Conservation (phyloP, 2,113 vertebrate genomes). For the Rostratula benghalensis region DNA sequence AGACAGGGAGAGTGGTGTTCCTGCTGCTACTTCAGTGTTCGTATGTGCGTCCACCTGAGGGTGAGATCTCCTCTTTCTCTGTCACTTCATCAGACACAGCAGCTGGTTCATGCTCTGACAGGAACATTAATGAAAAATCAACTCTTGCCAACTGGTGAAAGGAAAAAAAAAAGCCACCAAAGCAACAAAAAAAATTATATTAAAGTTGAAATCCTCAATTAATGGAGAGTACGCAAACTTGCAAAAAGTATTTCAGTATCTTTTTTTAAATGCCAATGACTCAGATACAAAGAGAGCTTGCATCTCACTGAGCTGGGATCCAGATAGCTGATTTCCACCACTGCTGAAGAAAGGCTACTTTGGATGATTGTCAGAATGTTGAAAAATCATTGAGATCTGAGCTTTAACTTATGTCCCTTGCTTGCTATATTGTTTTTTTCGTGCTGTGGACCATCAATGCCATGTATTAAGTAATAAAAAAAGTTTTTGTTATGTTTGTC, state of each 20-base stretch:
- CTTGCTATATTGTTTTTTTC: neutral
- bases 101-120: neutral
- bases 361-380: neutral
- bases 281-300: neutral
- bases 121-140: constrained; percentile 23
- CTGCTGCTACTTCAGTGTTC: neutral
- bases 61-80: neutral
- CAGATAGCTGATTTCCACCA: neutral
- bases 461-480: neutral
- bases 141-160: neutral
- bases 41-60: neutral
- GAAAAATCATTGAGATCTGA: neutral
- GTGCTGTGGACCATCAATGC: neutral
- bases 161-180: neutral
- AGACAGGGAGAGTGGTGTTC: neutral
- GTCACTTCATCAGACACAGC: neutral
- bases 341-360: neutral
- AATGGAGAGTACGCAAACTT: neutral
- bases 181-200: neutral
- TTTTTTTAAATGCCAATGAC: neutral
- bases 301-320: neutral
- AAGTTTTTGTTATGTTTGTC: neutral
- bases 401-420: neutral
- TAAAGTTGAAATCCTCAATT: neutral
- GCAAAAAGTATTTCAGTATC: neutral